phyloP scores from a whole-genome alignment of 2,113 vertebrate species.

The Solea solea region DNA sequence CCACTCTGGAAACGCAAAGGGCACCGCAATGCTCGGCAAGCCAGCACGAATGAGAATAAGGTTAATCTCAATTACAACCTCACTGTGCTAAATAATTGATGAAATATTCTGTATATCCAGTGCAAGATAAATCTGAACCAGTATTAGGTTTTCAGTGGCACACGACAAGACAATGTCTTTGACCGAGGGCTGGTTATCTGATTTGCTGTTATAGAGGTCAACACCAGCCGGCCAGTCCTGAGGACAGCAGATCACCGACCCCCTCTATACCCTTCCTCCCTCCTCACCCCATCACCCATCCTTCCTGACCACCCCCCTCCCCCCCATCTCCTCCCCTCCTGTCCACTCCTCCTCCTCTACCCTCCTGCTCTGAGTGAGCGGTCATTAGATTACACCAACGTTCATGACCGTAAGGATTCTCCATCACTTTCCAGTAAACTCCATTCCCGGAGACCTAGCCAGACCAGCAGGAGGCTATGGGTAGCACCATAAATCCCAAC shows the following conservation, averaged over 20 bases:
- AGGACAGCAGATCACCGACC: conserved; percentile 56
- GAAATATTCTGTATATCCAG: conserved; percentile 13
- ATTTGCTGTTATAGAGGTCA: conserved; percentile 77
- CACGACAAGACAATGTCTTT: conserved; percentile 61
- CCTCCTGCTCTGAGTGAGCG: conserved; percentile 67
- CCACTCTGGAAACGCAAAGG: conserved; percentile 9
- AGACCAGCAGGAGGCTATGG: conserved; percentile 50
- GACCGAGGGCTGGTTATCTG: conserved; percentile 72
- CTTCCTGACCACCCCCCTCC: conserved; percentile 51
- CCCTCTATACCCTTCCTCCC: conserved; percentile 16
- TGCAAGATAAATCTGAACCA: conserved; percentile 37
- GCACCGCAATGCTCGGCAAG: conserved; percentile 20
- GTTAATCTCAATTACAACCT: conserved; percentile 32
- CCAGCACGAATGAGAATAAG: conserved; percentile 7
- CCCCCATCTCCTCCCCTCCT: conserved; percentile 37
- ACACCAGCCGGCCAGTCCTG: conserved; percentile 64
- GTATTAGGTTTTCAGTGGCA: conserved; percentile 42
- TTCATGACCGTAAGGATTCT: conserved; percentile 78
- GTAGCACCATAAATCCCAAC: conserved; percentile 22
- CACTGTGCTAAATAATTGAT: conserved; percentile 44
- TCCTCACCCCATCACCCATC: conserved; percentile 51
- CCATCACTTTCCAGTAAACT: conserved; percentile 78
- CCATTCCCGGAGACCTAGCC: conserved; percentile 56
- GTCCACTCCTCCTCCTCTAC: conserved; percentile 45
- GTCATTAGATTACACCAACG: conserved; percentile 80